Evolutionary conservation across 2,113 vertebrate genomes (phyloP).

Genomic region (Ranitomeya variabilis): DNA sequence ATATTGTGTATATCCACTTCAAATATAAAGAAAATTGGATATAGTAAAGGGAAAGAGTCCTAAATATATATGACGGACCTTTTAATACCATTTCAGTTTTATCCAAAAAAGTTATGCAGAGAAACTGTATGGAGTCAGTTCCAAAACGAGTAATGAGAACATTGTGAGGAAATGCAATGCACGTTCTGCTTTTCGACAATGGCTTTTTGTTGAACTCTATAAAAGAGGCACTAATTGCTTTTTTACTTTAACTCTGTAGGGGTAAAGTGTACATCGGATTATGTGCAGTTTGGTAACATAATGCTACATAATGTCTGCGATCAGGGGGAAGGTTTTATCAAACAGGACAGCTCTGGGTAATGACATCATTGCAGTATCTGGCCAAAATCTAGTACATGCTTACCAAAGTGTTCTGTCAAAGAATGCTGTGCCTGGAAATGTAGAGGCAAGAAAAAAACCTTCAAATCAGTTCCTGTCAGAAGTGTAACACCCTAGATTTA

Average conservation of each 20-base stretch:
- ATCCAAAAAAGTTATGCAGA: not conserved
- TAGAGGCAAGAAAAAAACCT: not conserved
- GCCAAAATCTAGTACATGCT: conserved; percentile 15
- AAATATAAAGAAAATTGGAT: not conserved
- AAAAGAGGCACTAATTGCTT: not conserved
- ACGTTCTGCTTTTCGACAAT: not conserved
- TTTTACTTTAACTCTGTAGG: not conserved
- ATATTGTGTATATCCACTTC: not conserved
- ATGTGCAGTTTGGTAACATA: not conserved
- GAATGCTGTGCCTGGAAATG: not conserved
- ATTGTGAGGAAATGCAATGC: not conserved
- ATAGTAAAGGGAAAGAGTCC: not conserved
- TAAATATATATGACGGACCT: not conserved
- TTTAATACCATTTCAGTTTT: not conserved
- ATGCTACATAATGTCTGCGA: not conserved
- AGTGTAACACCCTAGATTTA: not conserved
- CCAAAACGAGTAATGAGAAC: not conserved
- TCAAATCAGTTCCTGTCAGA: not conserved
- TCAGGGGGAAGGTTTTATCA: not conserved
- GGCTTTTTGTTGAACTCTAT: not conserved
- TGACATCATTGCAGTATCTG: conserved; percentile 1
- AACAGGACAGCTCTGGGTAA: not conserved
- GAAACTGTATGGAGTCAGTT: not conserved
- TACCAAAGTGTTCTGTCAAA: conserved; percentile 20
- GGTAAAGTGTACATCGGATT: not conserved